These are phyloP conservation scores for Potorous gilbertii DNA, from an alignment of 2,797 vertebrate genomes.

Conservation along the genomic window DNA sequence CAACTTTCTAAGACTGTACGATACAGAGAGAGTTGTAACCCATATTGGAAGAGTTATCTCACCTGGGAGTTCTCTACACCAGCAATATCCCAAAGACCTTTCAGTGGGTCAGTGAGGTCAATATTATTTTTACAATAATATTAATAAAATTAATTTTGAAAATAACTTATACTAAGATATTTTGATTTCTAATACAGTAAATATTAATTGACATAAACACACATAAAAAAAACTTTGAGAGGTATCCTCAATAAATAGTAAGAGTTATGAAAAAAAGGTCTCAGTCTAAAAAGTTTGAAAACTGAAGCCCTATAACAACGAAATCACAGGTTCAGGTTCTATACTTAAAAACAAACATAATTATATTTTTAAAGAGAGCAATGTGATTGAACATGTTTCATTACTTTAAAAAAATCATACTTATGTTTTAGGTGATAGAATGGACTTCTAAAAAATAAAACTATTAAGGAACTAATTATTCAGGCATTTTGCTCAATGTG, in stretches of 20 bases:
- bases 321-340: not conserved
- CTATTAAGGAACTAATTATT: not conserved
- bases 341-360: not conserved
- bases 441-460: not conserved
- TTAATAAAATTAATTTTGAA: not conserved
- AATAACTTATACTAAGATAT: not conserved
- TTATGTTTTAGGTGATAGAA: not conserved
- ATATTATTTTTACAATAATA: not conserved
- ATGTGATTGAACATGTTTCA: not conserved
- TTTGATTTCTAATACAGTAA: not conserved
- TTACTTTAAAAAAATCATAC: not conserved
- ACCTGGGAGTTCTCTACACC: not conserved
- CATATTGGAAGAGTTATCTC: not conserved
- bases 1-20: not conserved
- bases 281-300: not conserved
- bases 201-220: not conserved
- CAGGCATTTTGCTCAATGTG: not conserved
- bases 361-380: not conserved
- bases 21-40: not conserved
- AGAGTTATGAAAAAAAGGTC: not conserved
- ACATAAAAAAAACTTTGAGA: not conserved
- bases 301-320: not conserved
- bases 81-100: not conserved
- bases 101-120: not conserved
- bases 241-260: not conserved